Base-by-base conservation (phyloP, 2,113 vertebrate species). In the Synchiropus splendidus region DNA sequence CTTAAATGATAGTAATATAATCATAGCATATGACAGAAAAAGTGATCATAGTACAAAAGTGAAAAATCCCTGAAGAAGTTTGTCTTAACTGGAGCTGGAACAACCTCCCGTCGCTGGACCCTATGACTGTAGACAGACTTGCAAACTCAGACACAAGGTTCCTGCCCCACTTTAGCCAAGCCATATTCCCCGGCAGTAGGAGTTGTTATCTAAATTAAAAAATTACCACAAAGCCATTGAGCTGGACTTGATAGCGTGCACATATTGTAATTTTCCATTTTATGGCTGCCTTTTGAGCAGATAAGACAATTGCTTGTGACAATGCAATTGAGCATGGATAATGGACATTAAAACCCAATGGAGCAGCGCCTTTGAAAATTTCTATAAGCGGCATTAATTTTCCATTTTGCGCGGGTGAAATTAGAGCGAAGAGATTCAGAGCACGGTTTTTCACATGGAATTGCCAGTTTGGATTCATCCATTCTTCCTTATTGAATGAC, bases 281-380 rank as follows among this genome's bases (percentile, higher is more conserved):
- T 80, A 74, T 76, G 65, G 74, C 57, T 55, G 58, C 66, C 4
- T 73, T 82, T 78, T 76, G 58, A 75, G 60, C 58, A 72, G 80
- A 84, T 84, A 79, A 80, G 75, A 82, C 80, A 82, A 80, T 84
- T 80, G 77, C 77, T 80, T 80, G 77, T 80, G 76, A 78, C 77
- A 75, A 75, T 49, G 74, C 74, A 80, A 80, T 83, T 80, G 77
- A 83, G 77, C 78, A 56, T 80, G 72, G 60, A 75, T 78, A 83
- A 78, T 75, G 64, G 69, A 67, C 77, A 73, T 70, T 76, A 72
- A 74, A 80, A 74, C 52, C 67, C 72, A 72, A 66, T 61, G 76
- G 73, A 69, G 67, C 74, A 49, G 51, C 10, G 53, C 63, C 47
- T 54, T 51, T 49, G 58, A 74, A 74, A 60, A 51, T 64, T 70